These are phyloP conservation scores for Serinus canaria DNA, from an alignment of 2,113 vertebrate species.

Conservation along the genomic window DNA sequence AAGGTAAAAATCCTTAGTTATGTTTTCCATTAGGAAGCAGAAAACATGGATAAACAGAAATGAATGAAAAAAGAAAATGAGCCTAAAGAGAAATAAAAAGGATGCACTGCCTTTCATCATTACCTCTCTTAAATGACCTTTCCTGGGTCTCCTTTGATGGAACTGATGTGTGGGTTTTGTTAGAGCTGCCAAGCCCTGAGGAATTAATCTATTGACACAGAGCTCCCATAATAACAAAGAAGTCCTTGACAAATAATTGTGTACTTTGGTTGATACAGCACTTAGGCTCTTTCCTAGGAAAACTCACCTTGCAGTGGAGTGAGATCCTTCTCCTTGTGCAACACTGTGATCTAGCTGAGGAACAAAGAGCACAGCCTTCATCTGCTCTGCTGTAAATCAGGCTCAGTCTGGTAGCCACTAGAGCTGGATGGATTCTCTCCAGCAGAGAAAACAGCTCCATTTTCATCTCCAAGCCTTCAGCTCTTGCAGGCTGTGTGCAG, in stretches of 20 bases:
- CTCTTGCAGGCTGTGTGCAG: neutral
- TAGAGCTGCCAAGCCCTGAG: neutral
- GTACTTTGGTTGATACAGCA: neutral
- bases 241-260: neutral
- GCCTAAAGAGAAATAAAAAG: neutral
- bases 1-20: neutral
- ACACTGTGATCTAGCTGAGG: rapidly evolving
- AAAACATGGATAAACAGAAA: neutral
- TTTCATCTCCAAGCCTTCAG: neutral
- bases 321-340: neutral
- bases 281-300: neutral
- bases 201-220: conserved; percentile 28
- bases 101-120: neutral
- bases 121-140: neutral
- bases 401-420: neutral
- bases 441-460: neutral
- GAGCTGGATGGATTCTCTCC: neutral
- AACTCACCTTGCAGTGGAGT: neutral
- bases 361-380: neutral
- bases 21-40: neutral
- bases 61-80: neutral
- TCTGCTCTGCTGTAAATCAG: neutral
- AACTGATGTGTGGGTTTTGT: neutral
- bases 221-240: neutral
- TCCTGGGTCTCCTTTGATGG: neutral